phyloP scores from a whole-genome alignment of 30 jellyfish, hydroid and myxozoan species.

The Aurelia coerulea region DNA sequence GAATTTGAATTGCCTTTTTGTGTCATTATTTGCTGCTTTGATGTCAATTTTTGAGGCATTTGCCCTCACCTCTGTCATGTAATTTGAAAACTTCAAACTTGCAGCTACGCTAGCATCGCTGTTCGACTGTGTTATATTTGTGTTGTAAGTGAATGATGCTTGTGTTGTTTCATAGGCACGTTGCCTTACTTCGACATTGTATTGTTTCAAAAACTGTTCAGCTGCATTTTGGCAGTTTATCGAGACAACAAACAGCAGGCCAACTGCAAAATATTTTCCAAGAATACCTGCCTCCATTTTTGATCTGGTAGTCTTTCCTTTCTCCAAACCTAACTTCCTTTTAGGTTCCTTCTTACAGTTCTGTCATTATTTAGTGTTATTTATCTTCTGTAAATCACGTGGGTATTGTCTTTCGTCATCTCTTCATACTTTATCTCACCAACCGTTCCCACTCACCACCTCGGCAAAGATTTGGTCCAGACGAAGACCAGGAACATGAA shows the following conservation, averaged over 20 bases:
- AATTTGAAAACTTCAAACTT: constrained; percentile 43
- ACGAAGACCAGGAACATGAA: no score
- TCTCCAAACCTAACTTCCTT: no score
- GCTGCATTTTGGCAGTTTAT: constrained; percentile 60
- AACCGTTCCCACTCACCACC: no score
- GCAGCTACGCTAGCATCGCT: constrained; percentile 73
- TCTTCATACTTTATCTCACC: no score
- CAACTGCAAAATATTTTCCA: not conserved
- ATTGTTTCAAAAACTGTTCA: constrained; percentile 41
- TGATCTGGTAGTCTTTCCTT: no score
- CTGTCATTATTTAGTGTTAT: no score
- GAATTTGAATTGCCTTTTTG: constrained; percentile 70
- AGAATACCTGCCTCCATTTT: not conserved
- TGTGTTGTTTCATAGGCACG: constrained; percentile 5
- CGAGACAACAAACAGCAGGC: no score
- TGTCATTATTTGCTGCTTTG: constrained; percentile 57
- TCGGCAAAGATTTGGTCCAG: no score
- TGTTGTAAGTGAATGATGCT: constrained; percentile 74
- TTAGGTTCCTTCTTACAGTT: no score
- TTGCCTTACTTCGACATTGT: no score
- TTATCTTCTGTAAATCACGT: no score
- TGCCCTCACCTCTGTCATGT: constrained; percentile 46
- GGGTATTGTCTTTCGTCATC: no score
- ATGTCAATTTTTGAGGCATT: constrained; percentile 66
- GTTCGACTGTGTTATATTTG: constrained; percentile 79